Evolutionary conservation across 2,888 invertebrate species (phyloP).

Genomic region (Trissolcus japonicus): DNA sequence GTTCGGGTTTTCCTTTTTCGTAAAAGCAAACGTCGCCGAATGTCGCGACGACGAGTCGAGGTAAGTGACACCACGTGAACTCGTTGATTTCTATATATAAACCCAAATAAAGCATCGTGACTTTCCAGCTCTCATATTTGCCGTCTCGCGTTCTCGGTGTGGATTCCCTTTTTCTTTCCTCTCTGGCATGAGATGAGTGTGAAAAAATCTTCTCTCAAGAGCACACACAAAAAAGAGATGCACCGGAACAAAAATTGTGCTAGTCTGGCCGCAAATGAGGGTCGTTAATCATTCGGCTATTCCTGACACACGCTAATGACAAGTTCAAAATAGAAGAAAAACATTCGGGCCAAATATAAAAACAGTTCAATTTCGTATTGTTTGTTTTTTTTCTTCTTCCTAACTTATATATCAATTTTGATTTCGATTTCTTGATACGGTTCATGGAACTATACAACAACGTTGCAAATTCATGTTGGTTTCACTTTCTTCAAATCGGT

Average conservation of each 20-base stretch:
- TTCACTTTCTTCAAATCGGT: constrained; percentile 24
- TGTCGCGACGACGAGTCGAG: constrained; percentile 60
- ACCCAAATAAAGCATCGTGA: constrained; percentile 74
- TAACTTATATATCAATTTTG: too few relatives aligned
- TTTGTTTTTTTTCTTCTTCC: neutral
- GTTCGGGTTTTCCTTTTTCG: constrained; percentile 43
- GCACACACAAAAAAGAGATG: constrained; percentile 41
- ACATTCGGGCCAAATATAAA: neutral
- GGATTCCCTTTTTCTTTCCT: constrained; percentile 11
- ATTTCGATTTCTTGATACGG: too few relatives aligned
- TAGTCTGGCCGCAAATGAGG: constrained; percentile 52
- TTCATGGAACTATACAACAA: too few relatives aligned
- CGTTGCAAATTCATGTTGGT: neutral
- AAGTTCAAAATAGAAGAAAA: constrained; percentile 6
- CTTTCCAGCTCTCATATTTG: constrained; percentile 65
- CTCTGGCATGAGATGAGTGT: constrained; percentile 29
- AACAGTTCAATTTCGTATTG: neutral
- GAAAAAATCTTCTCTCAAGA: constrained; percentile 49
- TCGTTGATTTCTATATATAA: constrained; percentile 74
- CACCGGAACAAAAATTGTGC: constrained; percentile 64
- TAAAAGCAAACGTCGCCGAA: constrained; percentile 31
- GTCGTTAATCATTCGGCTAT: constrained; percentile 39
- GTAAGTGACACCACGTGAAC: constrained; percentile 75
- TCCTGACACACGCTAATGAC: constrained; percentile 28
- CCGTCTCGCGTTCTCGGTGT: constrained; percentile 22